These are phyloP conservation scores for Chaunax sp. DNA, from an alignment of 2,797 vertebrate species.

Conservation along the genomic window DNA sequence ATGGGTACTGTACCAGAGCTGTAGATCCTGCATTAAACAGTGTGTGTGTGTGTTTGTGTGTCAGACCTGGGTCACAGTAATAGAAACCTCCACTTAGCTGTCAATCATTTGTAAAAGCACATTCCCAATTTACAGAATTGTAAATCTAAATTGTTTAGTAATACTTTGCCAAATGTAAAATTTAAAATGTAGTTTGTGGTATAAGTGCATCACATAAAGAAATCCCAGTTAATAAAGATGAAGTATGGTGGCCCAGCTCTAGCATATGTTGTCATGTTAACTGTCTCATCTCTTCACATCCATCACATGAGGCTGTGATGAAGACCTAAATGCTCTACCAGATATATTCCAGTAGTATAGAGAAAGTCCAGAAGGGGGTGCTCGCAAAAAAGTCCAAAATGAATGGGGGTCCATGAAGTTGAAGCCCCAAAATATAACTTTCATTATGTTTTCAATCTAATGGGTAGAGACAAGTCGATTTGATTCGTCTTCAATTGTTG, in stretches of 20 bases:
- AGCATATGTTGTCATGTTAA: slow-evolving; percentile 62
- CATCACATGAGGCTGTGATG: slow-evolving; percentile 55
- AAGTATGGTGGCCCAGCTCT: slow-evolving; percentile 65
- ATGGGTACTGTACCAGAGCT: slow-evolving; percentile 89
- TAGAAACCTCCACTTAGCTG: not conserved
- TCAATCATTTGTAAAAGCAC: not conserved
- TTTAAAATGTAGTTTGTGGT: not conserved
- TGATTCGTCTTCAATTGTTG: too few species aligned
- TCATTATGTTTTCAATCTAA: too few species aligned
- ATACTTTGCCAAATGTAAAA: not conserved
- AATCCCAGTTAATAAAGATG: not conserved
- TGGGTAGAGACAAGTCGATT: too few species aligned
- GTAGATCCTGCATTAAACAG: slow-evolving; percentile 42
- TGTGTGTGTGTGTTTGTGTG: slow-evolving; percentile 57
- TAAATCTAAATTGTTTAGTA: too few species aligned
- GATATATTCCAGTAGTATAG: too few species aligned
- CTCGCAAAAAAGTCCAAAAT: too few species aligned
- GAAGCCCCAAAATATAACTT: too few species aligned
- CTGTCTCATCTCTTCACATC: slow-evolving; percentile 27
- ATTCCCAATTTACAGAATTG: not conserved
- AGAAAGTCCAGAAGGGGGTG: too few species aligned
- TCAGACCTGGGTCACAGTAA: slow-evolving; percentile 73
- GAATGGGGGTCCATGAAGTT: too few species aligned
- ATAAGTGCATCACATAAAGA: not conserved
- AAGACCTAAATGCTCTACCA: slow-evolving; percentile 47